A percentile compares a stretch with the other conserved stretches of the same genome.
Evolutionary conservation across 2,888 invertebrate species (phyloP).

Genomic region (Tachina lurida): DNA sequence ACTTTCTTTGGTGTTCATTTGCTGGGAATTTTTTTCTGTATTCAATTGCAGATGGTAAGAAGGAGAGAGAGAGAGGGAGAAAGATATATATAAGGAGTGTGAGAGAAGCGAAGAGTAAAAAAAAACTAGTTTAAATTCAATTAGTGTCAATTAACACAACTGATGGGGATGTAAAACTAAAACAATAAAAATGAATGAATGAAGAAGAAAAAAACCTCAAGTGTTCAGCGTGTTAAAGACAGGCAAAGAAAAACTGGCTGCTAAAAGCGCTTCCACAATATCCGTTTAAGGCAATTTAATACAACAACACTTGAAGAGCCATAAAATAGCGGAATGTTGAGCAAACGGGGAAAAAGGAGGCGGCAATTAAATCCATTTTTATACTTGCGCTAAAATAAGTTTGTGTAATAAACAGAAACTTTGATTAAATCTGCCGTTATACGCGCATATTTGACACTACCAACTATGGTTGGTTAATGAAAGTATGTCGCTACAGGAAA

Average conservation of each 20-base stretch:
- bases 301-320: neutral
- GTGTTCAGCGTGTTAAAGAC: constrained; percentile 13
- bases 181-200: constrained; percentile 38
- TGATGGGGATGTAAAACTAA: constrained; percentile 28
- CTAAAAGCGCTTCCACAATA: neutral
- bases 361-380: constrained; percentile 11
- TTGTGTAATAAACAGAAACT: neutral
- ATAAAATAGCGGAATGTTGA: neutral
- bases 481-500: too few relatives aligned
- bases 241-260: constrained; percentile 2
- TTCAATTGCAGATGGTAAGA: neutral
- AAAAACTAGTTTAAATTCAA: constrained; percentile 60
- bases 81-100: too few relatives aligned
- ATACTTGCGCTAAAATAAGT: neutral
- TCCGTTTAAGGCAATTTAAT: constrained; percentile 13
- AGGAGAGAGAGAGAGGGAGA: neutral
- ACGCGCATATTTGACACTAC: neutral
- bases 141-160: constrained; percentile 67
- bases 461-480: neutral
- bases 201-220: constrained; percentile 9
- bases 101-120: too few relatives aligned
- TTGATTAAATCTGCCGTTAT: constrained; percentile 10
- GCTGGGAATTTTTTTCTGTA: neutral
- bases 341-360: neutral
- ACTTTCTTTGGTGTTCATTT: constrained; percentile 23